Base-by-base conservation (phyloP, 2,113 vertebrate genomes). In the Ochotona princeps region DNA sequence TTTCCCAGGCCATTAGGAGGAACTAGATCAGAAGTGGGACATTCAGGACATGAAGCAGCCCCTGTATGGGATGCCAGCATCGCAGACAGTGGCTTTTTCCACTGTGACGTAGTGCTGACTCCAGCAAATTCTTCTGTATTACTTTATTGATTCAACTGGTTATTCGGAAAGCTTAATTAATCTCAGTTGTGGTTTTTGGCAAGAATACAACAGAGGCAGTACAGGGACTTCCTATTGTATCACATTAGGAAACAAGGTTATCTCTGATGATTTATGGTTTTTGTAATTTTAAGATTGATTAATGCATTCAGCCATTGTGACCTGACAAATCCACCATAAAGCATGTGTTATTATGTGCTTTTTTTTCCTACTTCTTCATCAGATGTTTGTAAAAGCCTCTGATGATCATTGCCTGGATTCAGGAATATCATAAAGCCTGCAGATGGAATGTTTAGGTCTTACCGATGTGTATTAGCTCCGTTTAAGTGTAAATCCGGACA, bases 151-250 rank as follows among this genome's bases (percentile, higher is more conserved):
- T 57, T 75, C 65, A 78, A 72, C 7, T 61, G 28, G 21, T 65
- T 44, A 13, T 90, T 85, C 4, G 74, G 69, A 66, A 61, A 83
- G 14, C 66, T 38, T 85, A 32, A 8, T 94, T 38, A 89, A 57
- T 9, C 30, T 91, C 35, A 89, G 70, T 38, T 82, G 92, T 88
- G 30, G 30, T 69, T 79, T 89, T 93, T 81, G 69, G 60, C n/a
- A 90, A 78, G 69, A 92, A 65, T 47, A 38, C 26, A 51, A 83
- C 8, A 61, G 32, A 83, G 26, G 9, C 74, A 44, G 72, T 72
- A 3, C 47, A 81, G 20, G 57, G 69, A 60, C 65, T 80, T 57
- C 17, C 21, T 57, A 0, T 79, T 32, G 28, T 5, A 12, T 60
- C 72, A 70, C 8, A 9, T 72, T 21, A 35, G 44, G 38, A 91